These are phyloP conservation scores for Sebastiscus albofasciatus DNA, from an alignment of 2,797 vertebrate species.

Conservation along the genomic window DNA sequence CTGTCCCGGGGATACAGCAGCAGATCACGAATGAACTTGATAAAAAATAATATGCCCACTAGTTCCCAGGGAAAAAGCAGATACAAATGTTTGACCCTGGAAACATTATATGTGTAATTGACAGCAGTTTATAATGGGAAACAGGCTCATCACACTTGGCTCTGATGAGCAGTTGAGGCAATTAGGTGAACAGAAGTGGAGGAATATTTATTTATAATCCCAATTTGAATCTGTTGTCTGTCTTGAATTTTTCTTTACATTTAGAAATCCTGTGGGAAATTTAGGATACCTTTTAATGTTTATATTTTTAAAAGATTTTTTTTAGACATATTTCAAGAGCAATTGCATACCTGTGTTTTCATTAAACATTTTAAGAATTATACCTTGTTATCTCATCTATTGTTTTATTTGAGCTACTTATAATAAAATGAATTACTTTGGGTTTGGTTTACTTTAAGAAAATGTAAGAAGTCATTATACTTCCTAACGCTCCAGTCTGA, in stretches of 20 bases:
- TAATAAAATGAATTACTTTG: background rate
- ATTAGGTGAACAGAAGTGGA: background rate
- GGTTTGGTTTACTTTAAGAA: background rate
- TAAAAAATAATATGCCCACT: background rate
- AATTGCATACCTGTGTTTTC: conserved; percentile 3
- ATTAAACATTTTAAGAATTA: conserved; percentile 34
- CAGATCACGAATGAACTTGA: conserved; percentile 88
- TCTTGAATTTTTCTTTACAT: background rate
- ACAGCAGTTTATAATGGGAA: background rate
- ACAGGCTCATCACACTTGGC: background rate
- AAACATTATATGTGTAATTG: background rate
- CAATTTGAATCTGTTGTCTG: background rate
- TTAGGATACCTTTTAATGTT: background rate
- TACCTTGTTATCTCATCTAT: background rate
- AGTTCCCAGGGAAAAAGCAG: background rate
- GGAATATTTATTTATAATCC: background rate
- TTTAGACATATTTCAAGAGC: background rate
- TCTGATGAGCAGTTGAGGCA: background rate
- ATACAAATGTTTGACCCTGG: background rate
- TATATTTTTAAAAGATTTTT: conserved; percentile 20
- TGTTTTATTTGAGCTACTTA: background rate
- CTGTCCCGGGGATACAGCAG: conserved; percentile 92
- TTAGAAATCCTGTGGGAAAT: background rate
- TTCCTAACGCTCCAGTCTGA: background rate
- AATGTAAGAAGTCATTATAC: background rate